Base-by-base conservation (phyloP, 1,140 invertebrate genomes). In the Parasteatoda tepidariorum region DNA sequence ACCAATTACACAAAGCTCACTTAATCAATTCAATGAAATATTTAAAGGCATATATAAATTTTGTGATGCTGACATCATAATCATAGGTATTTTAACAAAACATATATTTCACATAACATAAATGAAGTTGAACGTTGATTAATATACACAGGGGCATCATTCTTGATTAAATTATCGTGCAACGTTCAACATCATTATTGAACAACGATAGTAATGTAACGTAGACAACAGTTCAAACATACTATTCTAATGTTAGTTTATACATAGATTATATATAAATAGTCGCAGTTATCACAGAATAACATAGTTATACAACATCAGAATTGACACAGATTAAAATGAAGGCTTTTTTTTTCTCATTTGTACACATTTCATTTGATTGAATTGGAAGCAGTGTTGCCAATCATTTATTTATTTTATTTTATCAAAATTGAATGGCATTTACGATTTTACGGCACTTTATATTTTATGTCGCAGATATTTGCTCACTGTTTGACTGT, bases 271-370 rank as follows among this genome's bases (percentile, higher is more conserved):
- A 26, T 57, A 79, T 79, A 81, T 81, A 81, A 81, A 81, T 81
- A 70, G 78, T 81, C 70, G 78, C 78, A 70, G 59, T 30, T 76
- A 81, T 81, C 78, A 70, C 78, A 81, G 78, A 81, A 81, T 61
- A 81, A 81, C 66, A 81, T 68, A 81, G 64, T 81, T 62, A 70
- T 70, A 41, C 67, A 81, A 81, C 78, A 70, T 81, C 28, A 70
- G 31, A 70, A 81, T 70, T 70, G 64, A 62, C 54, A 61, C 38
- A 70, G 48, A 57, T 30, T 28, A 81, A 81, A 81, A 59, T 67
- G 75, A 79, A 79, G 75, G 75, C 75, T 79, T 79, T 13, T 61
- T 66, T 64, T 34, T 76, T 64, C 74, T 48, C 59, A 48, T 64
- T 13, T 4, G 26, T 41, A 24, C 5, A 7, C 54, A 73, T 7